Base-by-base conservation (phyloP, 2,888 invertebrate genomes). In the Oscheius sp. region DNA sequence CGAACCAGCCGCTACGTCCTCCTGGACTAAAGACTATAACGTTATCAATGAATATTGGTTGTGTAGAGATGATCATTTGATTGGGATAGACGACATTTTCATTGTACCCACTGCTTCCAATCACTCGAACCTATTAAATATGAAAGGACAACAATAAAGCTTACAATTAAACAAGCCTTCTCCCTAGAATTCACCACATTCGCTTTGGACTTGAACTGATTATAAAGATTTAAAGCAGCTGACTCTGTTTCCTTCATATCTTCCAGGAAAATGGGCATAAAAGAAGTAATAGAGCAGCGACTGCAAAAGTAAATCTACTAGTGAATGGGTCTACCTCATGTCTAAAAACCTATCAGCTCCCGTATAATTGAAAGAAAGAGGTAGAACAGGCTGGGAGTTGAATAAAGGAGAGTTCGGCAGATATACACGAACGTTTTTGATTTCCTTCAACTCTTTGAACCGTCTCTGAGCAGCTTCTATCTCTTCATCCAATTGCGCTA, bases 401-500 rank as follows among this genome's bases (percentile, higher is more conserved):
- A 67, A 73, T 20, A 78, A 68, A 17, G 82, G 82, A 2, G 57
- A 33, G 33, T 71, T 64, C 17, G 84, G 84, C 17, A 84, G 72
- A 22, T 70, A 79, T 0, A 84, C 74, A 9, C 76, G 71, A 4
- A 85, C 85, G 51, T 80, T 85, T 33, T 80, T 71, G 24, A 72
- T 69, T 44, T 74, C 72, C 32, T 71, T 41, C 20, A 72, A 41
- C 24, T 78, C 78, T 51, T 70, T 61, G 20, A 74, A 57, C 17
- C 68, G 61, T 20, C 75, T 32, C 22, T 72, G 71, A 9, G 78
- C 78, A 4, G 72, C 74, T 67, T 78, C 82, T 14, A 81, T 82
- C 38, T 77, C 72, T 14, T 74, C 72, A 51, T 80, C 77, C 20
- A 82, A 41, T 6, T 72, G 47, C 12, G 67, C 69, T 36, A 82